Evolutionary conservation across 2,113 vertebrate genomes (phyloP), one percentile per base, ranked within the genome.

Genomic region (Vimba vimba): DNA sequence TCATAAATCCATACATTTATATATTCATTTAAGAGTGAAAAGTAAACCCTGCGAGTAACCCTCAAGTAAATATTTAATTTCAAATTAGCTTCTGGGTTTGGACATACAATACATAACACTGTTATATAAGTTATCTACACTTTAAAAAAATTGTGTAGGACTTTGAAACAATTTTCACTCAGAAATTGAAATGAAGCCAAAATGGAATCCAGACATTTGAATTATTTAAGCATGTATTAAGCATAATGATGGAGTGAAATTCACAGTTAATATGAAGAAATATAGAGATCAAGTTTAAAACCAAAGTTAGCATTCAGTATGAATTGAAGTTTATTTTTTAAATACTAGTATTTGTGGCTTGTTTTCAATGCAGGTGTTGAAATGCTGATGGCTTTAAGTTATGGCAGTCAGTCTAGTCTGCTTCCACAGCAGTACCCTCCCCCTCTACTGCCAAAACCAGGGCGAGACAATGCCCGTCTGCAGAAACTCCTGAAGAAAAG

Each of bases 401-500:
- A 92, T 23, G 90, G 91, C 81, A 88, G 92, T 86, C 92, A 93
- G 27, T 79, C 92, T 1, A 89, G 90, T 62, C 88, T 86, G 50
- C 79, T 36, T 87, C 86, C 83, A 88, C 93, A 84, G 88, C 95
- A 93, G 79, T 91, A 93, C 8, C 94, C 95, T 23, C 97, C 97
- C 0, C 96, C 97, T 6, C 89, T 97, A 68, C 90, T 96, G 0
- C 97, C 97, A 19, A 99, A 99, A 90, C 97, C 97, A 0, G 91
- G 94, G 19, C 97, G 96, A 89, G 97, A 97, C 93, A 98, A 97
- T 66, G 91, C 94, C 3, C 91, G 93, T 10, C 94, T 99, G 66
- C 97, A 97, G 92, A 96, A 94, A 62, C 94, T 99, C 8, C 94
- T 97, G 91, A 96, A 96, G 90, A 97, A 96, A 91, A 93, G 94